Percentiles rank a stretch among this genome's conserved stretches.
These are phyloP conservation scores for Limenitis camilla DNA, from an alignment of 2,888 invertebrate genomes.

Conservation along the genomic window DNA sequence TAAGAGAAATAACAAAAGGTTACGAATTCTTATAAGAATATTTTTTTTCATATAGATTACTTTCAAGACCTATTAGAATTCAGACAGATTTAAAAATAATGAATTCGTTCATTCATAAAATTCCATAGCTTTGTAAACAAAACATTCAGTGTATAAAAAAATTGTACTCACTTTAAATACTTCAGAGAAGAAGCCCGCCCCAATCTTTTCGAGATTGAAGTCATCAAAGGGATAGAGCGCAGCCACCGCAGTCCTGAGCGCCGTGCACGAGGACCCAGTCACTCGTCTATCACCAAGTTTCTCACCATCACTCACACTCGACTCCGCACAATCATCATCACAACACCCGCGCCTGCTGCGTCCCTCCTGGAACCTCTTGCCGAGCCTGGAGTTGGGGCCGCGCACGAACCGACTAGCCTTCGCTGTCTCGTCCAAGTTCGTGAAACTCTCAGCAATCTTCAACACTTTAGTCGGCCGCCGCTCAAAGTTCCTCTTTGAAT, in stretches of 20 bases:
- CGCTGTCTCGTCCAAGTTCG: conserved; percentile 67
- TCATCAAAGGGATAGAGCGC: conserved; percentile 94
- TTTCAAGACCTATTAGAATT: no score
- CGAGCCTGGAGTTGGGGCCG: conserved; percentile 60
- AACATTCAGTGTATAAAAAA: not conserved
- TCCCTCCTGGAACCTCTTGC: conserved; percentile 48
- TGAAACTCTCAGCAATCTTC: conserved; percentile 72
- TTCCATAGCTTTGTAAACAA: no score
- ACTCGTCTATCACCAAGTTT: conserved; percentile 62
- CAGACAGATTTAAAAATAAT: no score
- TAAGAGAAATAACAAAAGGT: no score
- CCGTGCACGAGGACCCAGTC: conserved; percentile 84
- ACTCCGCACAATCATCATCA: conserved; percentile 65
- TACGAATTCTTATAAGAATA: no score
- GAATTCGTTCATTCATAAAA: no score
- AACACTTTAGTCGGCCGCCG: conserved; percentile 68
- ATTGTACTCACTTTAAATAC: conserved; percentile 91
- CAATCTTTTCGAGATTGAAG: conserved; percentile 94
- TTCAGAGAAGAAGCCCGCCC: conserved; percentile 96
- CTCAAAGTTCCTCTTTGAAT: conserved; percentile 61
- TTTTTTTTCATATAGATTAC: no score
- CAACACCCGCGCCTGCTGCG: conserved; percentile 63
- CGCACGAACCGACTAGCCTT: conserved; percentile 64
- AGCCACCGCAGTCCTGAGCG: conserved; percentile 92
- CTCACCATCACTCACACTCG: conserved; percentile 67